Evolutionary conservation across 2,113 vertebrate genomes (phyloP), one percentile per base, ranked within the genome.

Genomic region (Accipiter cooperii): DNA sequence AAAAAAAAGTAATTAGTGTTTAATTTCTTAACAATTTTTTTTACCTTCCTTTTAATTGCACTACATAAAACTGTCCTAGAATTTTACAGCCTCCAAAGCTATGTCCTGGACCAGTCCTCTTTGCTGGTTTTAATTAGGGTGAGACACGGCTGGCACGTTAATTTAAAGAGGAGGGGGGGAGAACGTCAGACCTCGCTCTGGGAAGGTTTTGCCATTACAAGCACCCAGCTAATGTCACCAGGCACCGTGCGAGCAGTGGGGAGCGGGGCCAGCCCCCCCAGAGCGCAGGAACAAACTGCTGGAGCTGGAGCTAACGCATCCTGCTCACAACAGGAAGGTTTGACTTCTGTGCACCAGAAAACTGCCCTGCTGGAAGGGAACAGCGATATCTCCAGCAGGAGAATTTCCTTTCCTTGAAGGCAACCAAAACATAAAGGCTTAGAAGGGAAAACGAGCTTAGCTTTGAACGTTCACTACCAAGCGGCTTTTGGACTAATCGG

Each of bases 1-100:
- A 94, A 95, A 94, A 90, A 97, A 94, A 84, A 84, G 96, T 96
- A 98, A 98, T 98, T 98, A 98, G 97, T 96, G 96, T 98, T 98
- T 98, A 98, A 98, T 98, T 98, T 98, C 98, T 98, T 98, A 97
- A 98, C 97, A 96, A 97, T 98, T 98, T 97, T 98, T 96, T 97
- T 98, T 95, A 98, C 97, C 89, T 98, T 93, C 96, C 96, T 98
- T 98, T 98, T 98, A 98, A 98, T 98, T 98, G 98, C 95, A 38
- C 94, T 96, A 97, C 98, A 98, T 98, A 98, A 98, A 98, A 96
- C 98, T 98, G 98, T 97, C 98, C 98, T 96, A 98, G 98, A 97
- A 97, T 97, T 98, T 98, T 98, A 98, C 95, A 97, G 97, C 97
- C 96, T 97, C 97, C 97, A 96, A 98, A 97, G 97, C 96, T 89